Conservation (phyloP, 2,113 vertebrate species). For the Scartelaos histophorus region DNA sequence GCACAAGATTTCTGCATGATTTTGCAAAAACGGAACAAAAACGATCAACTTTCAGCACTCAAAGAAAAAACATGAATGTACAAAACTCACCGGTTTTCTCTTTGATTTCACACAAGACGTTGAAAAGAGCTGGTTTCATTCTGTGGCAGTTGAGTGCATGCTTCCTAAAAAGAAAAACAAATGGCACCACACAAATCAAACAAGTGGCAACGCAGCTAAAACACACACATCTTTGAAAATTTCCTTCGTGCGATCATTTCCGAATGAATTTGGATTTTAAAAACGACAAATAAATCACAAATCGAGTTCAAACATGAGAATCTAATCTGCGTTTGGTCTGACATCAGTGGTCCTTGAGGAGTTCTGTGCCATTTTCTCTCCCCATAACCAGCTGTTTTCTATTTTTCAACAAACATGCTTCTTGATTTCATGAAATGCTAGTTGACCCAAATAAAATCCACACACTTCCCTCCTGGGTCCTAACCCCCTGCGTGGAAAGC, state of each 20-base stretch:
- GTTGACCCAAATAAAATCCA: constrained; percentile 11
- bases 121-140: constrained; percentile 82
- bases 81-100: constrained; percentile 76
- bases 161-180: constrained; percentile 66
- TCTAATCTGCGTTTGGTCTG: neutral
- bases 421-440: constrained; percentile 10
- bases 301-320: neutral
- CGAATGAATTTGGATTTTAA: neutral
- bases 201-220: constrained; percentile 51
- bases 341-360: neutral
- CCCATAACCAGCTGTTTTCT: constrained; percentile 6
- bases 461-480: constrained; percentile 2
- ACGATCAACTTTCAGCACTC: neutral
- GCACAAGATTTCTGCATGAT: neutral
- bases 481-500: neutral
- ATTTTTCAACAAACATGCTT: constrained; percentile 6
- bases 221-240: constrained; percentile 9
- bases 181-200: constrained; percentile 33
- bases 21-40: neutral
- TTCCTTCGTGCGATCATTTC: neutral
- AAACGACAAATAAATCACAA: neutral
- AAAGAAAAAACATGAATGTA: neutral
- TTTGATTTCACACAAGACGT: constrained; percentile 81
- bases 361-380: neutral
- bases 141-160: constrained; percentile 82